Percentiles rank a stretch among this genome's conserved stretches.
phyloP scores from a whole-genome alignment of 2,113 vertebrate genomes.

The Gobiocypris rarus region DNA sequence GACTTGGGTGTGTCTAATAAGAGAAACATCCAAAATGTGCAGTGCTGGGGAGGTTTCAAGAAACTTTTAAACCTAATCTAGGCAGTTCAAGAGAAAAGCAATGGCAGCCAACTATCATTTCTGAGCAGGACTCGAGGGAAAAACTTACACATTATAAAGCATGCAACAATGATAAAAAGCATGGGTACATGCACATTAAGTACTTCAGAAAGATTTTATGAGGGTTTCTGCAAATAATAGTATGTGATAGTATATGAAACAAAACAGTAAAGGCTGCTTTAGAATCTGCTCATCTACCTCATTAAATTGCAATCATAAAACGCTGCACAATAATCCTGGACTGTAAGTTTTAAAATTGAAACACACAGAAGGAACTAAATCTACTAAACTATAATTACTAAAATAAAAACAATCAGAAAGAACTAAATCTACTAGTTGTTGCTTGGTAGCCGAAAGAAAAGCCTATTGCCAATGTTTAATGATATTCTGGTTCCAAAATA shows the following conservation, averaged over 20 bases:
- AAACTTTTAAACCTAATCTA: constrained; percentile 1
- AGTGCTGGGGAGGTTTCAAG: neutral
- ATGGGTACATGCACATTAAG: no score
- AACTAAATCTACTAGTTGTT: neutral
- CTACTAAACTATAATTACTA: neutral
- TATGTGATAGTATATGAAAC: neutral
- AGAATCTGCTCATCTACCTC: neutral
- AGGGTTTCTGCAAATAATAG: neutral
- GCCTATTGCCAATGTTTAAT: neutral
- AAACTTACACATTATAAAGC: constrained; percentile 4
- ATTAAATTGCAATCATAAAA: neutral
- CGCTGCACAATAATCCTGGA: neutral
- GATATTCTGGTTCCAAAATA: neutral
- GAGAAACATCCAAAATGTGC: no score
- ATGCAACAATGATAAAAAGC: neutral
- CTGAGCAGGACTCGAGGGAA: neutral
- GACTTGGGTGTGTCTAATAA: no score
- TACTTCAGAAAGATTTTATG: neutral
- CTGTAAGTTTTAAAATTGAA: neutral
- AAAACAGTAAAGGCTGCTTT: neutral
- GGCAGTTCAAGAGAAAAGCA: neutral
- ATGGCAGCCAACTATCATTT: neutral
- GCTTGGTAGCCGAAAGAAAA: no score
- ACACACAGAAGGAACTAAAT: neutral
- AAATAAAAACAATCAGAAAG: neutral